Conservation (phyloP, 1,140 invertebrate species). For the Trachelipus rathkii region DNA sequence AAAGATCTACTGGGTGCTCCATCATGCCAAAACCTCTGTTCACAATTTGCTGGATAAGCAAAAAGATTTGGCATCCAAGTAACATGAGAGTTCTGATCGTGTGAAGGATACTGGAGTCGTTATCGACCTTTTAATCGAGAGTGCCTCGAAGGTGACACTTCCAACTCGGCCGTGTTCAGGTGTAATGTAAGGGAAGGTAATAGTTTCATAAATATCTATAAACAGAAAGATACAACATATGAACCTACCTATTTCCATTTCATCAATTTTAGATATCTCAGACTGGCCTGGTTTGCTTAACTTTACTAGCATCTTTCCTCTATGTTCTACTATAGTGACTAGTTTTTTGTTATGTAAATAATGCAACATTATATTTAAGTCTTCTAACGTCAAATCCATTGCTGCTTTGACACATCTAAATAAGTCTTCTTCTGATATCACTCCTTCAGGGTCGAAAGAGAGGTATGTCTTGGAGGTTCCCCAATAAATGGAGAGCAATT, state of each 20-base stretch:
- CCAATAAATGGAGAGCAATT: neutral
- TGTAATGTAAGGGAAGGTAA: too few relatives aligned
- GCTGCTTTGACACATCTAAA: neutral
- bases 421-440: neutral
- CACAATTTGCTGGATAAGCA: too few relatives aligned
- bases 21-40: too few relatives aligned
- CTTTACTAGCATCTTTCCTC: neutral
- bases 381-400: neutral
- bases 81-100: too few relatives aligned
- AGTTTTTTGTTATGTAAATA: neutral
- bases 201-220: too few relatives aligned
- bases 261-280: neutral
- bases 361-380: neutral
- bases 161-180: too few relatives aligned
- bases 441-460: neutral
- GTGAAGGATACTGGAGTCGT: too few relatives aligned
- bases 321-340: neutral
- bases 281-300: neutral
- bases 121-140: too few relatives aligned
- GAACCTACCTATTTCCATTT: slow-evolving; percentile 1
- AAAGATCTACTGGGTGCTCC: too few relatives aligned
- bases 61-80: too few relatives aligned
- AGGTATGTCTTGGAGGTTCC: neutral
- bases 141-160: too few relatives aligned
- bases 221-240: neutral